A percentile compares a stretch with the other conserved stretches of the same genome.
Conservation (phyloP, 2,797 vertebrate species). For the Clarias pachynema region DNA sequence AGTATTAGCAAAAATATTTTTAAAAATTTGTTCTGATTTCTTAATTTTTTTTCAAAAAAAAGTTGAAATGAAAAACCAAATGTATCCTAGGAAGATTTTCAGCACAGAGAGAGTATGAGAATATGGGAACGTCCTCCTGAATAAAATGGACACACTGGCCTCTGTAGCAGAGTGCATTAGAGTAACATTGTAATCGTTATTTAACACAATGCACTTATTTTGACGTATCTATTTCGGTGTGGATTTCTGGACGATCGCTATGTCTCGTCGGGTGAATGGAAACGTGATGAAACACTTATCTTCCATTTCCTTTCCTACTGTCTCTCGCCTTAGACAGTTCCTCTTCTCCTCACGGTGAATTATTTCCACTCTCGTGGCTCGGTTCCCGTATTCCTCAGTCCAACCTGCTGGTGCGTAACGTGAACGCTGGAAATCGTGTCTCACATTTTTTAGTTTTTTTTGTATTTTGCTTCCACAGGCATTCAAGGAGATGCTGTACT, state of each 20-base stretch:
- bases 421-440: constrained; percentile 31
- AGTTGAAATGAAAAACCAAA: too few species aligned
- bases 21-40: too few species aligned
- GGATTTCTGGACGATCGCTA: not conserved
- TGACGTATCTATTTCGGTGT: not conserved
- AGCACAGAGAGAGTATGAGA: not conserved
- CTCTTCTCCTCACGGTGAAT: constrained; percentile 35
- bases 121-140: not conserved
- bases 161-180: not conserved
- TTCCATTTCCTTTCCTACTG: constrained; percentile 43
- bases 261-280: not conserved
- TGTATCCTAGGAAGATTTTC: not conserved
- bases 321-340: constrained; percentile 32
- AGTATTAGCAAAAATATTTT: not conserved
- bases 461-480: constrained; percentile 76
- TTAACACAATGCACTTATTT: not conserved
- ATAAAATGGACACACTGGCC: not conserved
- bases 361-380: constrained; percentile 25
- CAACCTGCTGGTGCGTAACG: constrained; percentile 44
- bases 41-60: too few species aligned
- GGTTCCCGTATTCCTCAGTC: constrained; percentile 21
- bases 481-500: constrained; percentile 98
- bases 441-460: constrained; percentile 36
- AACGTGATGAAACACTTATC: not conserved
- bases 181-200: not conserved